Base-by-base conservation (phyloP, 2,113 vertebrate genomes). In the Rhipidura dahli region DNA sequence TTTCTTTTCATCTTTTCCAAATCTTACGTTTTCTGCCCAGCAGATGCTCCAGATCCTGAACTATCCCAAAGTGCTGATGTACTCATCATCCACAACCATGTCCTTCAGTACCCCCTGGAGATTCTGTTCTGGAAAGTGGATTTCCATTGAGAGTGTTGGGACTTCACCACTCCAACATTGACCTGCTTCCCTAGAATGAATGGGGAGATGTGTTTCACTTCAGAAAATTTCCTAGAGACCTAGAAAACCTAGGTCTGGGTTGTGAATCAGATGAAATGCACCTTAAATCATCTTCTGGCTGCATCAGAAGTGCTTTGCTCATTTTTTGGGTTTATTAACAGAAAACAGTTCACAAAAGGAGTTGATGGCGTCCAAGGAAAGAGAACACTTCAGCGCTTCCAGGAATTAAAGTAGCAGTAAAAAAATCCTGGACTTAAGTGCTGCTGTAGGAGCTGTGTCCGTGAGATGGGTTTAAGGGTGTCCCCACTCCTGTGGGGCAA, bases 31-130 rank as follows among this genome's bases (percentile, higher is more conserved):
- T 75, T 82, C 18, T 84, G 56, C 51, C 28, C 35, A 28, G 56
- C 47, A 50, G 24, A 61, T 49, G 42, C 30, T 89, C 28, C 57
- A 64, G 56, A 28, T n/a, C 65, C 57, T 71, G 72, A 86, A 54
- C 12, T 59, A 49, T 47, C 59, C 9, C 1, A 0, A 47, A 21
- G 17, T 57, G 21, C 19, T 0, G 0, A 9, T 47, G 9, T 16
- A 45, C 92, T 96, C 45, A 94, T 91, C 57, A n/a, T 65, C 50
- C 49, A 33, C 49, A 40, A 63, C 47, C 14, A 90, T 11, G 3
- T 59, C 88, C 71, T 95, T 60, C 82, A 47, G 49, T 16, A 88
- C 44, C 35, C 97, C 69, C 65, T 59, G 73, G 17, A 93, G 81
- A 60, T 90, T 83, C 56, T 92, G 16, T 50, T 86, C 63, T 35